These are phyloP conservation scores for Opisthograptis luteolata DNA, from an alignment of 2,888 invertebrate genomes.

Conservation along the genomic window DNA sequence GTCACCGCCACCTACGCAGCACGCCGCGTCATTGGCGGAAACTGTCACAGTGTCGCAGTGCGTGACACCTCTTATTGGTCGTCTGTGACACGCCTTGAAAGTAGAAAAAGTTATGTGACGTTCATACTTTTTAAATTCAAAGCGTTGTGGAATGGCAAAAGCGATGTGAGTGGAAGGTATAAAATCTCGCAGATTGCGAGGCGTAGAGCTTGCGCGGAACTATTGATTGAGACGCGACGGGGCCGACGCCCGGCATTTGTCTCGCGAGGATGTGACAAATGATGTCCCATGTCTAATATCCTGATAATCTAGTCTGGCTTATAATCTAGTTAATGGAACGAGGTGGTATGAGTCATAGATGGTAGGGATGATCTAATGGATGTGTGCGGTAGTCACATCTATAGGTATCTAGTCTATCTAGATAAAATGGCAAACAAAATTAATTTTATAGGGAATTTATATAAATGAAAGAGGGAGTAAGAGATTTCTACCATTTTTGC, in stretches of 20 bases:
- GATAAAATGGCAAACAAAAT: no score
- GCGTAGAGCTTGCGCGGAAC: constrained; percentile 66
- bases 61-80: constrained; percentile 75
- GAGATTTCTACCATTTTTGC: no score
- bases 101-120: constrained; percentile 25
- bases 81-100: constrained; percentile 60
- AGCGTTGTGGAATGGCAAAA: neutral
- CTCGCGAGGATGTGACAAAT: constrained; percentile 56
- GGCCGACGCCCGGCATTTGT: constrained; percentile 57
- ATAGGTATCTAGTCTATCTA: no score
- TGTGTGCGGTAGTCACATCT: no score
- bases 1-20: constrained; percentile 67
- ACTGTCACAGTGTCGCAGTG: constrained; percentile 78
- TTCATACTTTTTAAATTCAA: constrained; percentile 1
- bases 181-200: constrained; percentile 46
- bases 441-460: no score
- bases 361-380: neutral
- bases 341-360: neutral
- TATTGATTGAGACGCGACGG: constrained; percentile 65
- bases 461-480: no score
- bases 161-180: constrained; percentile 14
- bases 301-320: constrained; percentile 7
- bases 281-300: constrained; percentile 32
- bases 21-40: constrained; percentile 64
- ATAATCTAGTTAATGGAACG: constrained; percentile 4